phyloP scores from a whole-genome alignment of 2,113 vertebrate species.

The human (Homo sapiens) region GRCh38 chr2:104160501-104161000 shows the following conservation, averaged over 20 bases:
- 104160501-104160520: slow-evolving; percentile 77
- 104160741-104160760: neutral
- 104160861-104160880: neutral
- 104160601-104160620: slow-evolving; percentile 82
- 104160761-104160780: neutral
- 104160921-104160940: neutral
- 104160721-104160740: neutral
- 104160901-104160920: neutral
- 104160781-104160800: neutral
- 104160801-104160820: neutral
- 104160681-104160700: slow-evolving; percentile 50
- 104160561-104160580: slow-evolving; percentile 87
- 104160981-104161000: neutral
- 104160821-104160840: neutral
- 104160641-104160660: slow-evolving; percentile 82
- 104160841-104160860: neutral
- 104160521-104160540: slow-evolving; percentile 81
- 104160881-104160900: neutral
- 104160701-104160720: neutral
- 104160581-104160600: slow-evolving; percentile 81
- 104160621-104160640: slow-evolving; percentile 83
- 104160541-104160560: slow-evolving; percentile 81
- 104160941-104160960: neutral
- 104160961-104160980: neutral
- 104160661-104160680: slow-evolving; percentile 68